Evolutionary conservation across 2,113 vertebrate genomes (phyloP), one percentile per base, ranked within the genome.

Genomic region (Acanthochromis polyacanthus): DNA sequence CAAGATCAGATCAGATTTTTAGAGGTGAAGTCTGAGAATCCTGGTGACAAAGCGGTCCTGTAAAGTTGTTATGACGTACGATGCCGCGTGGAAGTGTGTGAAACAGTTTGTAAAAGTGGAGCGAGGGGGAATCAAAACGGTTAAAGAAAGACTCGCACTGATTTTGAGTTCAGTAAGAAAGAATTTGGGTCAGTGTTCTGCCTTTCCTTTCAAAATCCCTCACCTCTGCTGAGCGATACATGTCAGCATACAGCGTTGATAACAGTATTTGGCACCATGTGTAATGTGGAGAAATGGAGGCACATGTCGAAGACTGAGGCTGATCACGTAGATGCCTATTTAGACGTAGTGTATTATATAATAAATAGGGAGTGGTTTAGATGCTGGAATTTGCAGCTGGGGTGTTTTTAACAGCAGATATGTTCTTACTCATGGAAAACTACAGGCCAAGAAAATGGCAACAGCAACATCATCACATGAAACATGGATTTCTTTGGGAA

Each of bases 121-220:
- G 20, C 22, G 75, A 25, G 38, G 25, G 16, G 62, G 15, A 38
- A 81, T 45, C 3, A 57, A 60, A 64, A 20, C 15, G n/a, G 52
- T 67, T 68, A 30, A 67, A 69, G 48, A 25, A 38, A 63, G 36
- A 63, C 56, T 7, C 68, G 46, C 45, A 58, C 45, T 19, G 32
- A 65, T 36, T 74, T 50, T 55, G 30, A 73, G 50, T 43, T 28
- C 22, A 11, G 62, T 45, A 20, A 43, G 3, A 75, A 60, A 68
- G 66, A 50, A 86, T 72, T 55, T 85, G 65, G 83, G 82, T 83
- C 79, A 83, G 61, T 67, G 45, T 60, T 50, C 52, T 38, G 5
- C 25, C 32, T 52, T 51, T 56, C 51, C 28, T 59, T 30, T 46
- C 0, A 53, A 73, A 76, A 76, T 43, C 50, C 32, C 38, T 76